Conservation (phyloP, 2,113 vertebrate genomes). For the Lutjanus erythropterus region DNA sequence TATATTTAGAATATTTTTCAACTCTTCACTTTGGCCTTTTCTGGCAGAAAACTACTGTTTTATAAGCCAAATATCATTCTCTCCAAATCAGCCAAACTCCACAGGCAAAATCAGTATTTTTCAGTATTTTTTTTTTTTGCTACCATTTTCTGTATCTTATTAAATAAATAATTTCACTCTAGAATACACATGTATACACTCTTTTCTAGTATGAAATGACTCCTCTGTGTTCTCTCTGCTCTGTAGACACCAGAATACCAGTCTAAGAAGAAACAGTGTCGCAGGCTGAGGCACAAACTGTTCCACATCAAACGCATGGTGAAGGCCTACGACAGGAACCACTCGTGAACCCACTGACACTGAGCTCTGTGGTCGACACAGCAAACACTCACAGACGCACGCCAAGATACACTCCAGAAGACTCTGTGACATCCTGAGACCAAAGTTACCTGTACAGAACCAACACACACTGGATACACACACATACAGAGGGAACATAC, state of each 20-base stretch:
- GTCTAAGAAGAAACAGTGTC: conserved; percentile 86
- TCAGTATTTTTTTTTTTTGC: no score
- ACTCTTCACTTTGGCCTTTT: no score
- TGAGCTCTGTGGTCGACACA: conserved; percentile 21
- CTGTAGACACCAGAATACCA: conserved; percentile 88
- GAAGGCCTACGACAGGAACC: conserved; percentile 87
- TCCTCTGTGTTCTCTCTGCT: conserved; percentile 2
- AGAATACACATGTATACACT: background rate
- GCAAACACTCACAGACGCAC: conserved; percentile 35
- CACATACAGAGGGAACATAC: conserved; percentile 32
- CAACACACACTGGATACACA: conserved; percentile 11
- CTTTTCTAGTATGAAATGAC: background rate
- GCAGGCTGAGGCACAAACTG: conserved; percentile 88
- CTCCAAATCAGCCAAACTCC: no score
- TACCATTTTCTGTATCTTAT: background rate
- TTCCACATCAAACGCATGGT: conserved; percentile 93
- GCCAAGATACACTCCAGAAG: conserved; percentile 65
- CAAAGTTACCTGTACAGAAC: conserved; percentile 64
- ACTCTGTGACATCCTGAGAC: conserved; percentile 59
- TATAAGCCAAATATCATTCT: no score
- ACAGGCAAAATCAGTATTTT: no score
- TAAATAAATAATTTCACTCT: background rate
- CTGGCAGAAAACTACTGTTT: no score
- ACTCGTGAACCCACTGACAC: conserved; percentile 65
- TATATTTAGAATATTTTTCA: no score